These are phyloP conservation scores for Sakesphorus luctuosus DNA, from an alignment of 2,113 vertebrate species.

Conservation along the genomic window DNA sequence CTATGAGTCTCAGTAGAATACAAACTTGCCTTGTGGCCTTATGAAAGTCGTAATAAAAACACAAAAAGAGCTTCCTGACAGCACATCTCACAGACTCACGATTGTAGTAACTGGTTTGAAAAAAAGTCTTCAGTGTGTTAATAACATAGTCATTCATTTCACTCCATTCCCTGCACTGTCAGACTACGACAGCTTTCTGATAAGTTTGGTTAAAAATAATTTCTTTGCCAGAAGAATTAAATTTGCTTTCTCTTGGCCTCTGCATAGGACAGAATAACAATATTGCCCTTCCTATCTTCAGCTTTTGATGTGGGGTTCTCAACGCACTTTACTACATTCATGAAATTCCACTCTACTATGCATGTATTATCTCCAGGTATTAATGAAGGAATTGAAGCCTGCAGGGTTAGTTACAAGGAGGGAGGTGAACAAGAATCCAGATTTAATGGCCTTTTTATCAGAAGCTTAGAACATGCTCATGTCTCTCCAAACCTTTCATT, in stretches of 20 bases:
- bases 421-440: background rate
- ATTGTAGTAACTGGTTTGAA: background rate
- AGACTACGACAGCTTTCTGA: background rate
- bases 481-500: background rate
- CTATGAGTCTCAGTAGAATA: background rate
- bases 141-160: background rate
- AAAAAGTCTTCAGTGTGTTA: background rate
- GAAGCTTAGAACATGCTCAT: background rate
- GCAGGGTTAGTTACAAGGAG: background rate
- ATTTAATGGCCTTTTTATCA: background rate
- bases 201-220: background rate
- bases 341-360: background rate
- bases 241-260: background rate
- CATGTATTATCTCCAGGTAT: background rate
- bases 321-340: background rate
- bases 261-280: background rate
- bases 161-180: background rate
- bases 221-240: background rate
- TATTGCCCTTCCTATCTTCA: background rate
- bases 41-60: conserved; percentile 12
- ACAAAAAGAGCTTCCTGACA: background rate
- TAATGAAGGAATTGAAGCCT: background rate
- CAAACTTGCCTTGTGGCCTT: background rate
- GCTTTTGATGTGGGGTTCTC: background rate
- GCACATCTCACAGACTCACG: background rate